Base-by-base conservation (phyloP, 2,113 vertebrate species). In the Uria aalge region DNA sequence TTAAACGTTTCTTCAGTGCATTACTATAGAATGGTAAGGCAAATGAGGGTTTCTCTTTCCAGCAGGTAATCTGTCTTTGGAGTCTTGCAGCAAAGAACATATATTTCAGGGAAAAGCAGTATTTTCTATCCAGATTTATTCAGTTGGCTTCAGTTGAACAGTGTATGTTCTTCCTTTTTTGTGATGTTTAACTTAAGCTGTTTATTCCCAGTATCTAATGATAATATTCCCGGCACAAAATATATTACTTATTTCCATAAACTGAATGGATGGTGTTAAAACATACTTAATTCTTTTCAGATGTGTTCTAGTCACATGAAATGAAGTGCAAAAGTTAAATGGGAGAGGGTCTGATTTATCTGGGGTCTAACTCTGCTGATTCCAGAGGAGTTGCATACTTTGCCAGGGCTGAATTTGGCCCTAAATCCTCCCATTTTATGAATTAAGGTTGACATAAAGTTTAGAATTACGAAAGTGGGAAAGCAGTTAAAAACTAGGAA, bases 371-470 rank as follows among this genome's bases (percentile, higher is more conserved):
- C 82, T 73, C 45, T 63, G 66, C 91, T 90, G 18, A 16, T 86
- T 80, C 59, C 86, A 80, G 45, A 74, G 36, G 19, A 85, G 52
- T 4, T 27, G 32, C 77, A 5, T 12, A 4, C 71, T 90, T 60
- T 60, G 59, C 71, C 67, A 80, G 62, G 69, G 63, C 63, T 85
- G 84, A 47, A 52, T 69, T 91, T 92, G 90, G 92, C 74, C 81
- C 80, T 9, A 32, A 55, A 63, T 67, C 66, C 71, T 77, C 91
- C 43, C 60, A 8, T 79, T 96, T 94, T 81, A 30, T 90, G 81
- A 90, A 80, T 93, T 91, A 88, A 96, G 47, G 86, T 66, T 95
- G 94, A 94, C 83, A 84, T 57, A 8, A n/a, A 95, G 91, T 91
- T 96, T 90, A 92, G 88, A 76, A 63, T 96, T 94, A 87, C 41